Evolutionary conservation across 2,113 vertebrate species (phyloP).

Genomic region (Calidris pygmaea): DNA sequence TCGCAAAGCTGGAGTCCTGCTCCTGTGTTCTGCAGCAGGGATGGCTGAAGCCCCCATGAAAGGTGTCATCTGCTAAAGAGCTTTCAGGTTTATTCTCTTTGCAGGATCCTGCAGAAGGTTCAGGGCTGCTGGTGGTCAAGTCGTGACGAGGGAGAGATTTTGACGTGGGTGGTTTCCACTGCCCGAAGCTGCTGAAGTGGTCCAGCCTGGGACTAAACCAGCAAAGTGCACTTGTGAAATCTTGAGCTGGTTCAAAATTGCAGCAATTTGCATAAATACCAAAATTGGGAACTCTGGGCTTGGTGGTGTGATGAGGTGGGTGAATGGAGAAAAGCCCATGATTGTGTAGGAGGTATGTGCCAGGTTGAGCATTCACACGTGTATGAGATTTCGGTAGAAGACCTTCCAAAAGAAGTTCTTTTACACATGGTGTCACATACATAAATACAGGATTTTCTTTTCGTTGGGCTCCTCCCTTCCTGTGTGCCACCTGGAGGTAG

Average conservation of each 20-base stretch:
- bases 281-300: background rate
- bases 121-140: background rate
- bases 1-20: background rate
- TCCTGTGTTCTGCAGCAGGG: fast-evolving
- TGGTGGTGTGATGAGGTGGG: background rate
- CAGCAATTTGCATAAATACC: background rate
- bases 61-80: background rate
- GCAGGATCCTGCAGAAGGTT: background rate
- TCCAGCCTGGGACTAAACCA: background rate
- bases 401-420: background rate
- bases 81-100: background rate
- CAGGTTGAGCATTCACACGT: background rate
- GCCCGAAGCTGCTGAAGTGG: background rate
- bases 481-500: background rate
- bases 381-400: fast-evolving
- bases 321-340: background rate
- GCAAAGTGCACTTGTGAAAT: background rate
- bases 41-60: background rate
- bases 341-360: background rate
- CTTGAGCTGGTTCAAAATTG: background rate
- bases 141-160: background rate
- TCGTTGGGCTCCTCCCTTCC: background rate
- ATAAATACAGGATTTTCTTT: background rate
- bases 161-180: background rate
- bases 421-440: background rate